Evolutionary conservation across 1,140 invertebrate genomes (phyloP), one percentile per base, ranked within the genome.

Genomic region (Psilanteris sp.): DNA sequence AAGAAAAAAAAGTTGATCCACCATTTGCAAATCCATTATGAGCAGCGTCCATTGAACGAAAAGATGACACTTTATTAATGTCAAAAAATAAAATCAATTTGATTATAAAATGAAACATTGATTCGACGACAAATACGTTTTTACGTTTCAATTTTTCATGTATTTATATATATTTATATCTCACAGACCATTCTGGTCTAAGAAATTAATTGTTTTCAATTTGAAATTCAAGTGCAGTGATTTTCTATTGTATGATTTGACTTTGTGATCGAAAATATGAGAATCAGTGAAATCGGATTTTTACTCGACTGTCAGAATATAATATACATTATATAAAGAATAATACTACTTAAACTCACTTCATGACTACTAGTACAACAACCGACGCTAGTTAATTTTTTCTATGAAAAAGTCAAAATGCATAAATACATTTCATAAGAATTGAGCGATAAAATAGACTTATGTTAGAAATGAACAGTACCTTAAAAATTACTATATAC

Each of bases 21-120:
- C 24, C 36, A 64, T 64, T 52, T 52, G 37, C 18, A 32, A 20
- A 64, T 64, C 61, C 83, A 78, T 81, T 78, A 77, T 29, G 57
- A 80, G 84, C 85, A 86, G 85, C 85, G 85, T 87, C 85, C 85
- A 85, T 14, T 81, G 64, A 77, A 79, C 72, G 71, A 82, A 85
- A 83, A 85, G 64, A 83, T 74, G 71, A 74, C 57, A 83, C 52
- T 43, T 79, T 70, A 75, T 84, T 85, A 79, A 64, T 75, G 68
- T 61, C 14, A 34, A 32, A 39, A 20, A 20, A 20, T 20, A 20
- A 20, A 20, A 20, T 20, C n/a, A n/a, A n/a, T n/a, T n/a, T n/a
- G n/a, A n/a, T n/a, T n/a, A n/a, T n/a, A n/a, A n/a, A n/a, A n/a
- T n/a, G n/a, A n/a, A n/a, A n/a, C n/a, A n/a, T n/a, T n/a, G n/a